phyloP scores from a whole-genome alignment of 2,888 invertebrate genomes.

The Cosmia pyralina region DNA sequence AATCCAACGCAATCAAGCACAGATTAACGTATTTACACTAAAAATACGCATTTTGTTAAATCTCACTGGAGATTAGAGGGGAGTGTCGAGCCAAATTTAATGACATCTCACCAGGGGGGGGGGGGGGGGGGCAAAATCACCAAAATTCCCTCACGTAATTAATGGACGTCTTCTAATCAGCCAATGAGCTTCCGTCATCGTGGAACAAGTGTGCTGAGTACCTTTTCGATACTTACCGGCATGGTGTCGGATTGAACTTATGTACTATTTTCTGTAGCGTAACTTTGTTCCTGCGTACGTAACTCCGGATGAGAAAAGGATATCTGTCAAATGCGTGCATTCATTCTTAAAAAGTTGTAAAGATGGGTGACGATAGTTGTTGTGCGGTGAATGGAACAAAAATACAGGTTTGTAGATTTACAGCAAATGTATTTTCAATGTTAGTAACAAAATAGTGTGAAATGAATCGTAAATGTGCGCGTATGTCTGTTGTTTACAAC shows the following conservation, averaged over 20 bases:
- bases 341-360: neutral
- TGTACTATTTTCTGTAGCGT: conserved; percentile 2
- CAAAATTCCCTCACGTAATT: too few species aligned
- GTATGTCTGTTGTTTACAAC: conserved; percentile 9
- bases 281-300: conserved; percentile 6
- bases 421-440: neutral
- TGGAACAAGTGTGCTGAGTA: conserved; percentile 25
- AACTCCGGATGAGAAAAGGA: conserved; percentile 29
- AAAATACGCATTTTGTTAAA: too few species aligned
- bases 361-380: conserved; percentile 38
- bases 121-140: too few species aligned
- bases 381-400: neutral
- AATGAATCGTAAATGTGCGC: neutral
- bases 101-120: too few species aligned
- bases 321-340: conserved; percentile 40
- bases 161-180: too few species aligned
- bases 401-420: neutral
- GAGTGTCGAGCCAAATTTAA: too few species aligned
- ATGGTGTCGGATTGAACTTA: neutral
- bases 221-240: conserved; percentile 34
- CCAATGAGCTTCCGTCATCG: conserved; percentile 6
- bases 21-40: too few species aligned
- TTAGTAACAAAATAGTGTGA: neutral
- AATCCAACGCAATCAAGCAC: too few species aligned
- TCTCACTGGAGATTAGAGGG: too few species aligned